A percentile compares a stretch with the other conserved stretches of the same genome.
These are phyloP conservation scores for Gymnopithys bicolor DNA, from an alignment of 2,797 vertebrate genomes.

Conservation along the genomic window DNA sequence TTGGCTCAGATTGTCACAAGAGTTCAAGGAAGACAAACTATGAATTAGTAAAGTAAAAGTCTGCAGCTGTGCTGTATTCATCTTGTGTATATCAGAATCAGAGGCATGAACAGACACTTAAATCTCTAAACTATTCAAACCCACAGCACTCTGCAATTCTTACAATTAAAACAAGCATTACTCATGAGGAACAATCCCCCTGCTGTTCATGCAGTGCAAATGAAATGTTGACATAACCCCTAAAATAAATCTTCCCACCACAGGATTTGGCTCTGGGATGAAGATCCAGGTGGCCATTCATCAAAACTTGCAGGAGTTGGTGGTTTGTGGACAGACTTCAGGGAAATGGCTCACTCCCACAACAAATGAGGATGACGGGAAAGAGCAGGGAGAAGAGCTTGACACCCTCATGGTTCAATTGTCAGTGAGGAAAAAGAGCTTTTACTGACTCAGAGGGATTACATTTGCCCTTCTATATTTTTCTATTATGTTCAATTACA, in stretches of 20 bases:
- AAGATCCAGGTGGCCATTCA: background rate
- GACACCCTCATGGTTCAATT: background rate
- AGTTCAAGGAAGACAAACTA: background rate
- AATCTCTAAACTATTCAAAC: background rate
- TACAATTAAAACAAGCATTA: background rate
- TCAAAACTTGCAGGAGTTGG: accelerated
- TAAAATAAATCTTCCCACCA: background rate
- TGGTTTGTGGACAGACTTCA: background rate
- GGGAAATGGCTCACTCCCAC: background rate
- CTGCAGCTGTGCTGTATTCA: background rate
- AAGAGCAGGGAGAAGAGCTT: background rate
- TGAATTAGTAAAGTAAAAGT: background rate
- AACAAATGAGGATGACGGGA: background rate
- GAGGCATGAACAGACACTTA: background rate
- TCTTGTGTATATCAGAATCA: background rate
- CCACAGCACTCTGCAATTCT: background rate
- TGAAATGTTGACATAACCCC: background rate
- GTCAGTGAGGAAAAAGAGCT: background rate
- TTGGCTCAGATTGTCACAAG: background rate
- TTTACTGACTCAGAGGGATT: background rate
- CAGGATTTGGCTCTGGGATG: background rate
- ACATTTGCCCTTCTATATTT: background rate
- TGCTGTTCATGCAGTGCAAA: background rate
- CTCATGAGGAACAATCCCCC: background rate
- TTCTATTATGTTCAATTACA: background rate